Conservation (phyloP, 2,113 vertebrate genomes). For the Vanacampus margaritifer region DNA sequence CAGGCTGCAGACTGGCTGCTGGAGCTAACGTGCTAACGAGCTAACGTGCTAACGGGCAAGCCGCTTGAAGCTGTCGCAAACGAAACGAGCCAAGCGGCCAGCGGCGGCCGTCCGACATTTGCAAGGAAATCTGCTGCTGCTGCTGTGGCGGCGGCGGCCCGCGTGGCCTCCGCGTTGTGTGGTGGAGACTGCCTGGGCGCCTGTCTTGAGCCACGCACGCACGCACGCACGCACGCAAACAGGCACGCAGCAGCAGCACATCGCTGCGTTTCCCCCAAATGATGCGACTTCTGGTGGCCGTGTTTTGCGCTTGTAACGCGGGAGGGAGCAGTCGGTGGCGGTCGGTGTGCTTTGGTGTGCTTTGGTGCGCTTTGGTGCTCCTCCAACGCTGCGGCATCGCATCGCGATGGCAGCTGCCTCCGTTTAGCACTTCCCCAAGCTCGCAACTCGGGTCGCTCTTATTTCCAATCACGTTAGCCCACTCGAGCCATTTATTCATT, state of each 20-base stretch:
- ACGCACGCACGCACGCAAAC: not conserved
- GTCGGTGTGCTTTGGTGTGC: too few relatives aligned
- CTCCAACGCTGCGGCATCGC: too few relatives aligned
- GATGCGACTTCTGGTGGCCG: not conserved
- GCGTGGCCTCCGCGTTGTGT: not conserved
- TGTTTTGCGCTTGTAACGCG: not conserved
- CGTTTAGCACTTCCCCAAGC: too few relatives aligned
- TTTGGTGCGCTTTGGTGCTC: too few relatives aligned
- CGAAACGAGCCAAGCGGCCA: not conserved
- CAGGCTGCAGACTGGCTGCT: not conserved
- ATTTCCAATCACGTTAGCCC: too few relatives aligned
- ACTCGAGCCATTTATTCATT: too few relatives aligned
- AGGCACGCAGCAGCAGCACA: not conserved
- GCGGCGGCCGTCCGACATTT: not conserved
- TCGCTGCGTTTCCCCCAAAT: not conserved
- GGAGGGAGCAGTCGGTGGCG: too few relatives aligned
- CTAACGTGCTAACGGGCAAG: conserved; percentile 35
- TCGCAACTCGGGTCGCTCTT: too few relatives aligned
- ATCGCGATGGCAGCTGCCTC: too few relatives aligned
- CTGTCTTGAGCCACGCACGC: not conserved
- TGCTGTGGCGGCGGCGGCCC: not conserved
- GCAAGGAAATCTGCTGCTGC: not conserved
- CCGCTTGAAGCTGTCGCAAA: not conserved
- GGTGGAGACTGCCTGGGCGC: not conserved
- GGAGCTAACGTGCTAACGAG: not conserved